These are phyloP conservation scores for Dipodomys stephensi DNA, from an alignment of 2,113 vertebrate genomes.

Conservation along the genomic window DNA sequence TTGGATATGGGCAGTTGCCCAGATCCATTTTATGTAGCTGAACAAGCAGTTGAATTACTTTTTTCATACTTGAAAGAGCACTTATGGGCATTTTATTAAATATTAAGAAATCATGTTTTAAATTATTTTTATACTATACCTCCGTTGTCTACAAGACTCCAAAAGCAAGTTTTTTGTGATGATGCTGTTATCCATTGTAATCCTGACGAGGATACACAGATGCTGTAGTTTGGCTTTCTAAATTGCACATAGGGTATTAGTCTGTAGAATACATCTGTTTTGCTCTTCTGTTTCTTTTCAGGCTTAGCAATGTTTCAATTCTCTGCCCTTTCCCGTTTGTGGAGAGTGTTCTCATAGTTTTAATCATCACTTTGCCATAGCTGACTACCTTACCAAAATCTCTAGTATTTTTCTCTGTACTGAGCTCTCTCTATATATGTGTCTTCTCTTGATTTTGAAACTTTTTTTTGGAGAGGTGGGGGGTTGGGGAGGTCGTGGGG, in stretches of 20 bases:
- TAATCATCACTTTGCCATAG: background rate
- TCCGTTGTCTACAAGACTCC: background rate
- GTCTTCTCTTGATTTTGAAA: background rate
- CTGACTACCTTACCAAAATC: background rate
- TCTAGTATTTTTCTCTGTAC: background rate
- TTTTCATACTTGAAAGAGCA: background rate
- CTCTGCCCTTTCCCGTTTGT: conserved; percentile 23
- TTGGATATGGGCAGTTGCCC: background rate
- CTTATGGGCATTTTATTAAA: background rate
- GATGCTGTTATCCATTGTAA: background rate
- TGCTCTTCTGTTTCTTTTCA: background rate
- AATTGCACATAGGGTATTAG: background rate
- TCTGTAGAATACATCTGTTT: background rate
- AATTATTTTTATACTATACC: background rate
- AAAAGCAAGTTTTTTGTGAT: background rate
- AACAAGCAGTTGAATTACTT: background rate
- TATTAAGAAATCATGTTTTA: conserved; percentile 8
- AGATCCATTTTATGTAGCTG: background rate
- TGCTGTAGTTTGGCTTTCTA: background rate
- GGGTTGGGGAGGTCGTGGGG: too few species aligned
- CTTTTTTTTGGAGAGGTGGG: background rate
- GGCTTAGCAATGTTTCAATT: background rate
- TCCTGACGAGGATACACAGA: background rate
- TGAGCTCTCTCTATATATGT: conserved; percentile 40
- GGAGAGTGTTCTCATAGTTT: background rate